Evolutionary conservation across 2,797 vertebrate species (phyloP).

Genomic region (Sebastes steindachneri): DNA sequence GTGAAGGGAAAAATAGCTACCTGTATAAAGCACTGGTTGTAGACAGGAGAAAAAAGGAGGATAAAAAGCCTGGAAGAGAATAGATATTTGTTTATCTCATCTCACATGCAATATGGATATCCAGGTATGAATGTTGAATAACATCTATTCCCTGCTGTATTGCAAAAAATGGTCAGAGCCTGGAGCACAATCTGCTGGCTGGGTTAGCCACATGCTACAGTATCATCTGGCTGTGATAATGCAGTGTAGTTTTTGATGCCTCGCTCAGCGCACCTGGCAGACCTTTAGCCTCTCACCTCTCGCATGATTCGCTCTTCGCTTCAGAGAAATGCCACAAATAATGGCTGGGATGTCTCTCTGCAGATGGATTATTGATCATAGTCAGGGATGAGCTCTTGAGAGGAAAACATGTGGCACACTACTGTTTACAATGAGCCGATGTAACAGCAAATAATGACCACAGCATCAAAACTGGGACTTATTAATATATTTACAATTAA

Average conservation of each 20-base stretch:
- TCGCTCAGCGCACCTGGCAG: slow-evolving; percentile 13
- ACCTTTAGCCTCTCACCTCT: slow-evolving; percentile 34
- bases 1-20: background rate
- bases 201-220: background rate
- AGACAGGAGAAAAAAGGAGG: background rate
- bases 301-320: slow-evolving; percentile 33
- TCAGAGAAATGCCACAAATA: slow-evolving; percentile 51
- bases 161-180: background rate
- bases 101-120: background rate
- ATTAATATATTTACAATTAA: background rate
- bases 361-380: slow-evolving; percentile 49
- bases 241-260: slow-evolving; percentile 25
- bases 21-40: background rate
- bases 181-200: background rate
- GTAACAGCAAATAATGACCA: background rate
- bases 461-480: background rate
- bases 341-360: slow-evolving; percentile 30
- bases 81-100: background rate
- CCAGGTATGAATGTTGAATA: background rate
- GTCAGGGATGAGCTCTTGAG: slow-evolving; percentile 22
- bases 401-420: slow-evolving; percentile 1
- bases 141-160: background rate
- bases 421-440: slow-evolving; percentile 1
- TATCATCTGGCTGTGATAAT: slow-evolving; percentile 32
- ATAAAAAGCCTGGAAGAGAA: background rate